A percentile compares a stretch with the other conserved stretches of the same genome.
Conservation (phyloP, 2,888 invertebrate species). For the Chydorus sphaericus region DNA sequence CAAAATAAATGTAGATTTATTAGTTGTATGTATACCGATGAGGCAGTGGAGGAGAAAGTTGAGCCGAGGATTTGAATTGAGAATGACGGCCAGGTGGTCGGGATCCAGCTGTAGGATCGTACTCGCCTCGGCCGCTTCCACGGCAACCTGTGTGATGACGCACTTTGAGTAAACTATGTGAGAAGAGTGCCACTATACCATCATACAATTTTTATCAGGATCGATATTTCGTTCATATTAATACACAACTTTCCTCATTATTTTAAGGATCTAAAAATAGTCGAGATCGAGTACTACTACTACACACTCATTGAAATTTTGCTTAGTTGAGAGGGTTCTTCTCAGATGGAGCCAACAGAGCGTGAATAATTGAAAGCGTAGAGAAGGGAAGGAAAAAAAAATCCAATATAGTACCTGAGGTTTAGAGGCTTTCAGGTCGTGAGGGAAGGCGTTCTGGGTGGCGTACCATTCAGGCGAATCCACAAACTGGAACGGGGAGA, state of each 20-base stretch:
- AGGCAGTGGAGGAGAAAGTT: slow-evolving; percentile 60
- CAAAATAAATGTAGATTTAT: too few species aligned
- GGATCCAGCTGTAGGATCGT: not conserved
- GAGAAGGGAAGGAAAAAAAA: too few species aligned
- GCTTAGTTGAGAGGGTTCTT: not conserved
- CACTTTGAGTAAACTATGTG: too few species aligned
- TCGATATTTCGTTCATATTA: not conserved
- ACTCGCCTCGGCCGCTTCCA: slow-evolving; percentile 5
- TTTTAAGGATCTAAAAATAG: not conserved
- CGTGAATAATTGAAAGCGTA: slow-evolving; percentile 22
- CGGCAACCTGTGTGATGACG: slow-evolving; percentile 3
- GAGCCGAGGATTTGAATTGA: slow-evolving; percentile 38
- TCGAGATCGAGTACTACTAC: not conserved
- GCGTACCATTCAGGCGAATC: slow-evolving; percentile 78
- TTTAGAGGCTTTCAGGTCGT: not conserved
- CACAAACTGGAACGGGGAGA: slow-evolving; percentile 65
- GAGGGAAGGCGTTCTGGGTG: slow-evolving; percentile 19
- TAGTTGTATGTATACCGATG: too few species aligned
- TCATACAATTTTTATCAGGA: not conserved
- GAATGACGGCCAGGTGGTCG: slow-evolving; percentile 20
- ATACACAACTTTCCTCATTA: not conserved
- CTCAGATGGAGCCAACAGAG: not conserved
- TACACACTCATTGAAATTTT: not conserved
- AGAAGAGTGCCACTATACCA: too few species aligned
- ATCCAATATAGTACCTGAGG: slow-evolving; percentile 43